A percentile compares a stretch with the other conserved stretches of the same genome.
Conservation (phyloP, 2,888 invertebrate genomes). For the Polyploca ridens region DNA sequence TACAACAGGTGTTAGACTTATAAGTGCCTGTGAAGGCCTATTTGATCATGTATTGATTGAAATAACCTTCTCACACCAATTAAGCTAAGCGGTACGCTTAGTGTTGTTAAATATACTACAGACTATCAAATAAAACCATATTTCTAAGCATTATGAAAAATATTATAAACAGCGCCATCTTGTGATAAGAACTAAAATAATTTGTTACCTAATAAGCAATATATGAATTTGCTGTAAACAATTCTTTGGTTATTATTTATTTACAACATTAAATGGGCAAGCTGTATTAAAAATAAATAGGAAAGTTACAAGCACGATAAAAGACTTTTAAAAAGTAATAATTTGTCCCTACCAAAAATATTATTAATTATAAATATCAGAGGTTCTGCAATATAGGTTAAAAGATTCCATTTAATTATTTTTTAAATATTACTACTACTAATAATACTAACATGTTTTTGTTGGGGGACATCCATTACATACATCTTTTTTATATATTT, state of each 20-base stretch:
- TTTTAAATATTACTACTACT: neutral
- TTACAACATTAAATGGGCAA: neutral
- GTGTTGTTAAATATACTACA: too few relatives aligned
- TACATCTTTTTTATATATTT: neutral
- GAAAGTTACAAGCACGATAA: neutral
- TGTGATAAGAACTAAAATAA: neutral
- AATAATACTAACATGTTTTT: neutral
- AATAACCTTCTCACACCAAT: too few relatives aligned
- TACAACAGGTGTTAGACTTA: too few relatives aligned
- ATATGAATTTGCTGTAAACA: neutral
- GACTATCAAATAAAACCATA: too few relatives aligned
- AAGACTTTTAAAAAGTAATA: too few relatives aligned
- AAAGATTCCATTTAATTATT: neutral
- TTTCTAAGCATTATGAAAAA: too few relatives aligned
- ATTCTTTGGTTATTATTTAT: slow-evolving; percentile 1
- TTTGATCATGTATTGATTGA: too few relatives aligned
- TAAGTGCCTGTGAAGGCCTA: too few relatives aligned
- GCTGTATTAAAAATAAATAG: neutral
- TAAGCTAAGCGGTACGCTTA: too few relatives aligned
- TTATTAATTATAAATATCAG: neutral
- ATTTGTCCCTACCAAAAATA: neutral
- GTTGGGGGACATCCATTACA: neutral
- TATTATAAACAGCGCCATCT: too few relatives aligned
- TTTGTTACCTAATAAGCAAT: neutral
- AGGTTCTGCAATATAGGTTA: too few relatives aligned